Conservation (phyloP, 2,888 invertebrate genomes). For the Escarpia spicata region DNA sequence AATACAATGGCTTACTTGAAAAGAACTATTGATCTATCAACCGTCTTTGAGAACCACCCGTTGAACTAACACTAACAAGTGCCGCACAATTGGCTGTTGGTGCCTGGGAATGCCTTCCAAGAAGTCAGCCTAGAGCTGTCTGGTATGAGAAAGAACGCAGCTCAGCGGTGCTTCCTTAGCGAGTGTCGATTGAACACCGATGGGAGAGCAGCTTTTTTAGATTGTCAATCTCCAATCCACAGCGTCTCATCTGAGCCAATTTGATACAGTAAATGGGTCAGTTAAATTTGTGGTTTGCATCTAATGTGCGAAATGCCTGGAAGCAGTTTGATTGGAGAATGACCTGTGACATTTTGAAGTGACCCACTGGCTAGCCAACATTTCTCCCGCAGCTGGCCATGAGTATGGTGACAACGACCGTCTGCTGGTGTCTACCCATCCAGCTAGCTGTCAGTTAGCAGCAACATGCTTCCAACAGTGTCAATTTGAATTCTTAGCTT, state of each 20-base stretch:
- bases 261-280: constrained; percentile 8
- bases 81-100: neutral
- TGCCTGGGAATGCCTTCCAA: constrained; percentile 1
- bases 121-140: neutral
- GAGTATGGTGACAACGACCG: neutral
- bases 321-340: neutral
- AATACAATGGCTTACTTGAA: neutral
- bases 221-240: neutral
- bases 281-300: neutral
- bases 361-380: neutral
- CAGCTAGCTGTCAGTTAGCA: neutral
- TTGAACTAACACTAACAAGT: neutral
- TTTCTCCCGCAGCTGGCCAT: neutral
- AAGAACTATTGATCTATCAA: constrained; percentile 10
- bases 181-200: neutral
- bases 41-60: neutral
- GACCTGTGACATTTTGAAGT: constrained; percentile 12
- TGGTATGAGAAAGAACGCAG: neutral
- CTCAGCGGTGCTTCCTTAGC: neutral
- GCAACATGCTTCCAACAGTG: neutral
- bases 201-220: neutral
- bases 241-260: neutral
- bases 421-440: neutral
- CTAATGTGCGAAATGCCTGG: constrained; percentile 4
- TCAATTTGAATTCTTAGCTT: neutral